Evolutionary conservation across 2,888 invertebrate genomes (phyloP), one percentile per base, ranked within the genome.

Genomic region (Tachina grossa): DNA sequence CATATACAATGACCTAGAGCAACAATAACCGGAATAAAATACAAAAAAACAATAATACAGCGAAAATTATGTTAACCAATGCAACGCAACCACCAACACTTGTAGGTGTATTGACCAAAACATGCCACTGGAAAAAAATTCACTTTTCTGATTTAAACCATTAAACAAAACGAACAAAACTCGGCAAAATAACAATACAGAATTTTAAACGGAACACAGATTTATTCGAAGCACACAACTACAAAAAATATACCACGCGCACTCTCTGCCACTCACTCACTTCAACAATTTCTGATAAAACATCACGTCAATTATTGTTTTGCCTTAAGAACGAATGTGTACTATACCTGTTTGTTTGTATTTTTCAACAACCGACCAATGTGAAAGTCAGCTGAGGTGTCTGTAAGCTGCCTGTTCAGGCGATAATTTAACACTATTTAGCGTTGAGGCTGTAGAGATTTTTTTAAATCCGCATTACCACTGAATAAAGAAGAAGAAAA

Each of bases 31-130:
- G 5, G 47, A 63, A 51, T 41, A 16, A 13, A 53, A 14, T 53
- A 55, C 57, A 82, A 63, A 53, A 16, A 5, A 76, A 45, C 45
- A 49, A 68, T 11, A 75, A 61, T 19, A 63, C 41, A 9, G 31
- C 31, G 31, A 31, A 65, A 63, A 76, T 55, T 76, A 65, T 65
- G 11, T 71, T 66, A 75, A 69, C 75, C 66, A 79, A 79, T 79
- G 79, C 82, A 83, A 83, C 71, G 79, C 71, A 85, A 79, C 85
- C 85, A 53, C 85, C 47, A 83, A 85, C 75, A 85, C 82, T 72
- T 85, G 85, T 83, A 83, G 82, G 75, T 81, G 63, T 69, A 47
- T 39, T 41, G 41, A 74, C 53, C 66, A 72, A 74, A 74, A 69
- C 49, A 74, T 74, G 9, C 43, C 43, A 63, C 43, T 5, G 13